Evolutionary conservation across 2,888 invertebrate species (phyloP).

Genomic region (Phytoseiulus persimilis): DNA sequence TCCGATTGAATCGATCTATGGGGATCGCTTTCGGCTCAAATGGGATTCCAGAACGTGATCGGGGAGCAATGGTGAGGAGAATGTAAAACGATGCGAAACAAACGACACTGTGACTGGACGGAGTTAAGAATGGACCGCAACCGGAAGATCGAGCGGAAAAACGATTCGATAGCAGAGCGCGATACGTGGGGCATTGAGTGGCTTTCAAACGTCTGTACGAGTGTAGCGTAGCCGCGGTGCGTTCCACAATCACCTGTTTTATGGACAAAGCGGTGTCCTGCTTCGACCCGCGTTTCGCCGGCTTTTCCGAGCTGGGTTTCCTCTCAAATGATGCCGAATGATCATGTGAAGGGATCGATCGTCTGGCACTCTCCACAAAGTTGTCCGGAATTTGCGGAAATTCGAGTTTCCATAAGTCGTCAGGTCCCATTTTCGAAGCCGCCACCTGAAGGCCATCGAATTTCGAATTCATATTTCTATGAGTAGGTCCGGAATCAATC

Average conservation of each 20-base stretch:
- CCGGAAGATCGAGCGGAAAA: too few species aligned
- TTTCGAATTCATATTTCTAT: neutral
- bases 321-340: neutral
- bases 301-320: neutral
- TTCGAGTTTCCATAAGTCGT: slow-evolving; percentile 43
- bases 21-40: too few species aligned
- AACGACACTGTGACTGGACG: too few species aligned
- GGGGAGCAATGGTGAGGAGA: too few species aligned
- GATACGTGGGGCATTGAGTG: neutral
- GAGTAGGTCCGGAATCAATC: neutral
- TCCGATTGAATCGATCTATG: too few species aligned
- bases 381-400: slow-evolving; percentile 40
- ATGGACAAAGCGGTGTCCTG: neutral
- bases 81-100: too few species aligned
- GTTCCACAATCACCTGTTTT: neutral
- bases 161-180: neutral
- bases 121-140: too few species aligned
- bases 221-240: neutral
- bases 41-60: too few species aligned
- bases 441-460: slow-evolving; percentile 9
- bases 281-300: neutral
- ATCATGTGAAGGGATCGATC: neutral
- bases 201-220: neutral
- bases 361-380: neutral
- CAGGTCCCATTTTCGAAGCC: slow-evolving; percentile 38